Conservation (phyloP, 2,888 invertebrate species). For the Conus canariensis region DNA sequence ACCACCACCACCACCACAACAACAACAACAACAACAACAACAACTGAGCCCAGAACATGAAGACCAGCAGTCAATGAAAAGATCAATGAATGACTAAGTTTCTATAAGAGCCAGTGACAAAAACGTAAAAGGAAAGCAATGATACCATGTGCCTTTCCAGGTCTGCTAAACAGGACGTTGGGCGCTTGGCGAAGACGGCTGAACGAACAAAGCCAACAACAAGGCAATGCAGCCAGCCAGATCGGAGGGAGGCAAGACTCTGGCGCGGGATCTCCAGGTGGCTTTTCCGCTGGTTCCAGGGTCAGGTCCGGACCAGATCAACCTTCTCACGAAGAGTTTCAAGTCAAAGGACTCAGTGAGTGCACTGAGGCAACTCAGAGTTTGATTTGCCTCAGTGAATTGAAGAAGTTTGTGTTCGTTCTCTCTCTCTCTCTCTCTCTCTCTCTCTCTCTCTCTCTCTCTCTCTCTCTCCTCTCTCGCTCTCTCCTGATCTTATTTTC, state of each 20-base stretch:
- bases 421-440: neutral
- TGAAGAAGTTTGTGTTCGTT: no score
- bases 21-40: no score
- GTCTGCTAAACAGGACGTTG: conserved; percentile 36
- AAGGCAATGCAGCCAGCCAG: conserved; percentile 25
- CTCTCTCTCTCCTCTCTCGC: neutral
- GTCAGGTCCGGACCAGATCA: neutral
- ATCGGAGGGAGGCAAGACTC: neutral
- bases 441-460: neutral
- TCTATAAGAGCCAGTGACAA: no score
- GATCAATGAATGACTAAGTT: no score
- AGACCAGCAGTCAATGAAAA: no score
- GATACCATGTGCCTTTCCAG: neutral
- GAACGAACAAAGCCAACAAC: neutral
- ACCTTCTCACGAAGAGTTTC: conserved; percentile 18
- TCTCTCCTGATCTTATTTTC: neutral
- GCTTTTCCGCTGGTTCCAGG: neutral
- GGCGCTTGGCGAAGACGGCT: conserved; percentile 12
- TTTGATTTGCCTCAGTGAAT: no score
- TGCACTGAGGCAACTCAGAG: neutral
- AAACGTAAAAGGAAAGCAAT: no score
- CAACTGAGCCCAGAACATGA: no score
- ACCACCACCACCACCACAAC: no score
- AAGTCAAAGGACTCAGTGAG: conserved; percentile 28
- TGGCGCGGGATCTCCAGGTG: neutral